Percentiles rank a stretch among this genome's conserved stretches.
Evolutionary conservation across 2,888 invertebrate species (phyloP).

Genomic region (Apeira syringaria): DNA sequence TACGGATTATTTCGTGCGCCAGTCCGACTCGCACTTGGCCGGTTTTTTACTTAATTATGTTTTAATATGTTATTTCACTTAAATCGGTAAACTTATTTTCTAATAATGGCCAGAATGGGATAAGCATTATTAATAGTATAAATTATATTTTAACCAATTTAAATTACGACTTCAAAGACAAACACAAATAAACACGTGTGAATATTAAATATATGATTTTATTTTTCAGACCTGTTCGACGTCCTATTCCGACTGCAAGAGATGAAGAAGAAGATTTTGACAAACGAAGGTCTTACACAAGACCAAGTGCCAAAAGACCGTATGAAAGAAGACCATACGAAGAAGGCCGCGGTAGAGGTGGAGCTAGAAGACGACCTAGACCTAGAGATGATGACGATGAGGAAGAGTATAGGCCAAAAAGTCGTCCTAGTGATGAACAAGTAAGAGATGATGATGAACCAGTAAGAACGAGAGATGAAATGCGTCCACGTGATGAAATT

Average conservation of each 20-base stretch:
- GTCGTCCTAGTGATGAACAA: conserved; percentile 42
- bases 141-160: too few relatives aligned
- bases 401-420: conserved; percentile 41
- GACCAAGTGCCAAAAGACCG: conserved; percentile 63
- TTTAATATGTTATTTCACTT: too few relatives aligned
- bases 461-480: conserved; percentile 35
- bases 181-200: too few relatives aligned
- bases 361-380: conserved; percentile 47
- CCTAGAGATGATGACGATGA: conserved; percentile 65
- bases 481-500: conserved; percentile 33
- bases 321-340: conserved; percentile 59
- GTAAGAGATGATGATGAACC: conserved; percentile 30
- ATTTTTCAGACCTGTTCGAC: conserved; percentile 62
- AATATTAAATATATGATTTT: background rate
- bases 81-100: too few relatives aligned
- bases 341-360: conserved; percentile 40
- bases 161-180: too few relatives aligned
- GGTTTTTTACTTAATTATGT: too few relatives aligned
- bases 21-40: too few relatives aligned
- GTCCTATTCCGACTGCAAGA: conserved; percentile 59
- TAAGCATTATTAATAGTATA: too few relatives aligned
- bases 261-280: conserved; percentile 59
- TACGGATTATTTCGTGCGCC: too few relatives aligned
- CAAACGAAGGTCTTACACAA: conserved; percentile 13
- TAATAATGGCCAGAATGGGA: too few relatives aligned